Percentiles rank a stretch among this genome's conserved stretches.
phyloP scores from a whole-genome alignment of 1,140 invertebrate genomes.

The Bombus polaris region DNA sequence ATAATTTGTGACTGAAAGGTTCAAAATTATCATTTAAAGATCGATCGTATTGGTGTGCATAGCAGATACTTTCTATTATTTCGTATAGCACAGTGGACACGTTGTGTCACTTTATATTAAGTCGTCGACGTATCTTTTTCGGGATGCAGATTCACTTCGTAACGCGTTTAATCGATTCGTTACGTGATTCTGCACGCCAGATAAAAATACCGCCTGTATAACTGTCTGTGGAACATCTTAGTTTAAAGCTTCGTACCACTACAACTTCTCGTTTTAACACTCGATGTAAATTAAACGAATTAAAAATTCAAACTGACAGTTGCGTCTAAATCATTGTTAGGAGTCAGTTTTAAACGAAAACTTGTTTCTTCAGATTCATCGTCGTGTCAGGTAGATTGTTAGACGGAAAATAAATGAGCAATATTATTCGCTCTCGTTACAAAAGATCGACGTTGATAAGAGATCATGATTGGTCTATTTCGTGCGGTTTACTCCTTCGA shows the following conservation, averaged over 20 bases:
- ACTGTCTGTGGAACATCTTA: not conserved
- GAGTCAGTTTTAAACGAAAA: not conserved
- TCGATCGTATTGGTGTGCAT: not conserved
- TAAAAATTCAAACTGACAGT: not conserved
- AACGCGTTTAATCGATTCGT: constrained; percentile 58
- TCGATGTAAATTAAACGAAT: not conserved
- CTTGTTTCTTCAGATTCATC: not conserved
- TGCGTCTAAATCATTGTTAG: not conserved
- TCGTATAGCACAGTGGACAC: not conserved
- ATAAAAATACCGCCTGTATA: constrained; percentile 26
- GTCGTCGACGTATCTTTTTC: constrained; percentile 23
- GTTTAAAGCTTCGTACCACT: not conserved
- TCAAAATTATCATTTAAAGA: not conserved
- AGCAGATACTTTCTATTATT: not conserved
- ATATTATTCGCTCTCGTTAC: not conserved
- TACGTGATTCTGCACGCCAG: constrained; percentile 40
- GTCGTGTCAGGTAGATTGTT: not conserved
- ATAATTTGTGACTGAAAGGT: not conserved
- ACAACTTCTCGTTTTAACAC: no score
- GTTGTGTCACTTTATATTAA: constrained; percentile 21
- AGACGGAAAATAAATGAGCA: not conserved
- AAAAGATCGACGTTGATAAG: not conserved
- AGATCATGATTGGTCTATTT: not conserved
- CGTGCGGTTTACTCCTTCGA: not conserved
- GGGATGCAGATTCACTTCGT: constrained; percentile 38